These are phyloP conservation scores for Mesembrinibis cayennensis DNA, from an alignment of 2,113 vertebrate genomes.

Conservation along the genomic window DNA sequence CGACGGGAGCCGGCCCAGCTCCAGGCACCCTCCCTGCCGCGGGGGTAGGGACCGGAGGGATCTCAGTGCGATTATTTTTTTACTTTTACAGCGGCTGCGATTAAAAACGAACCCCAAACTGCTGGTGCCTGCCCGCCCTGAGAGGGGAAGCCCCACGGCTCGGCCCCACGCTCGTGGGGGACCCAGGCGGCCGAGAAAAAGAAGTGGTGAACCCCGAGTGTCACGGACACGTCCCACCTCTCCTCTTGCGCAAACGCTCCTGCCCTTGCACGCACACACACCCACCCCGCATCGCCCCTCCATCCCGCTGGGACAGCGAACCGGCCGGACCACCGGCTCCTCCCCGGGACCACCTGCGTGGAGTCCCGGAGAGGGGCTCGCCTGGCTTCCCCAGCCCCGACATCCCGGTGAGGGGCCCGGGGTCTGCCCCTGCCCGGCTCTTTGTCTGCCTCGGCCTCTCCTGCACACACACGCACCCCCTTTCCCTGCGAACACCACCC, in stretches of 20 bases:
- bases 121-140: rapidly evolving
- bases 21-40: neutral
- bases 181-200: neutral
- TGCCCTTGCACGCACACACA: rapidly evolving
- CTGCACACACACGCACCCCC: neutral
- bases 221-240: neutral
- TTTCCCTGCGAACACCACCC: neutral
- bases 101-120: neutral
- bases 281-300: rapidly evolving
- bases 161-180: neutral
- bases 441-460: neutral
- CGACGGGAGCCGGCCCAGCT: neutral
- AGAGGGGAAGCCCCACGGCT: neutral
- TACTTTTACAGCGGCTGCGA: neutral
- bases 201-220: neutral
- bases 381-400: neutral
- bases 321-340: rapidly evolving
- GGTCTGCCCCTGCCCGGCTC: neutral
- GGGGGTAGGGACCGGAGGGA: neutral
- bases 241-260: neutral
- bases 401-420: neutral
- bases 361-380: neutral
- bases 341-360: rapidly evolving
- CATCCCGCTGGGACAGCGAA: rapidly evolving
- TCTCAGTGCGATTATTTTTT: rapidly evolving